Evolutionary conservation across 2,888 invertebrate genomes (phyloP), one percentile per base, ranked within the genome.

Genomic region (Drosophila histrio): DNA sequence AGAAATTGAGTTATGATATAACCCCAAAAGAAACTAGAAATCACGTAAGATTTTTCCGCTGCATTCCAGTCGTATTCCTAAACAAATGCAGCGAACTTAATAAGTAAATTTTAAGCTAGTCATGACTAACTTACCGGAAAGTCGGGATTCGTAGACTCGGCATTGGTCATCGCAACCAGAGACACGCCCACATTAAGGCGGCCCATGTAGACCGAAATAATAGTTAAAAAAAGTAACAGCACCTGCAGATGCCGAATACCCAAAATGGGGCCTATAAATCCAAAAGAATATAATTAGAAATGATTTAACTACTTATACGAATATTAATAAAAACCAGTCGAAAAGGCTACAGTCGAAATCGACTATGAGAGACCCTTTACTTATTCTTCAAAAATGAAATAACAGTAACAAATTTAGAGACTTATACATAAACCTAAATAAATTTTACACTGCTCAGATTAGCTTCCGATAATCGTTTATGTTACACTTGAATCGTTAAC

Each of bases 21-120:
- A 2, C 96, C 96, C 95, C 95, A 95, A 90, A 95, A 96, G 91
- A 96, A 96, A 0, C 96, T 95, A 1, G 95, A 95, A 3, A 95
- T 90, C 8, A 96, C 93, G 52, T 94, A 89, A 0, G 93, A 91
- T 63, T 93, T 93, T 34, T 93, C 92, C 15, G 90, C 86, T 66
- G 92, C 89, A 19, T 92, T 93, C 94, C 92, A 68, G 89, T 91
- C 72, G 59, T 82, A 87, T 66, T 87, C 89, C 90, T 90, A 30
- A 0, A 22, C 0, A 3, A 5, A 0, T 11, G 1, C 11, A 1
- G 5, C 3, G 7, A 1, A 13, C 2, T n/a, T 1, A 13, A 5
- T 21, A 15, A 24, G 5, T 13, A 15, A 1, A 5, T 0, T 9
- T 24, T 1, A 11, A 21, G 6, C 1, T 2, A 6, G 11, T 3